These are phyloP conservation scores for Drosophila subobscura DNA, from an alignment of 1,140 invertebrate species.

Conservation along the genomic window DNA sequence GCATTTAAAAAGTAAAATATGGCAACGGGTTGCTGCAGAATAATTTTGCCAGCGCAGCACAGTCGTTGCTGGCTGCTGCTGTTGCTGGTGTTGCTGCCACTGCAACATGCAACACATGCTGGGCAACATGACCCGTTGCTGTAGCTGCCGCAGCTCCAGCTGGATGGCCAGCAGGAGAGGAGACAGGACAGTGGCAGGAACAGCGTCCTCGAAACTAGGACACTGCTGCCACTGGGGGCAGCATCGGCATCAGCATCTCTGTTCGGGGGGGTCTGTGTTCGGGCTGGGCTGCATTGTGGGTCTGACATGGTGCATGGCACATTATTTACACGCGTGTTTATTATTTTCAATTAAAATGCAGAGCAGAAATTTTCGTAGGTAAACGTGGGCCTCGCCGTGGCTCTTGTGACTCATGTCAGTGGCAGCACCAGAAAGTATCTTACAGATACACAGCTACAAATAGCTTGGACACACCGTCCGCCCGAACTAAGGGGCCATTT, in stretches of 20 bases:
- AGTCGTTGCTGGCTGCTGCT: constrained; percentile 2
- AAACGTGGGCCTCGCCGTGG: constrained; percentile 41
- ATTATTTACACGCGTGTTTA: constrained; percentile 80
- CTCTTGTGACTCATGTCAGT: constrained; percentile 51
- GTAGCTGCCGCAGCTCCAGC: constrained; percentile 42
- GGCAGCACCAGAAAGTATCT: constrained; percentile 49
- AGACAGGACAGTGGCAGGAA: constrained; percentile 16
- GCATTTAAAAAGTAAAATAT: constrained; percentile 81
- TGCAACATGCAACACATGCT: constrained; percentile 79
- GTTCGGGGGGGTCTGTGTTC: neutral
- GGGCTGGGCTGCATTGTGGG: constrained; percentile 30
- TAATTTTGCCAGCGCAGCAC: constrained; percentile 74
- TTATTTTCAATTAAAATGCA: constrained; percentile 80
- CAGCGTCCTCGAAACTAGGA: constrained; percentile 58
- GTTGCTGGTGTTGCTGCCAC: constrained; percentile 18
- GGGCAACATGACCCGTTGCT: constrained; percentile 67
- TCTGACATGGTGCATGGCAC: constrained; percentile 59
- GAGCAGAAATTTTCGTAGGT: constrained; percentile 64
- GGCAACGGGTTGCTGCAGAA: constrained; percentile 73
- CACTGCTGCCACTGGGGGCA: constrained; percentile 34
- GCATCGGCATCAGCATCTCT: neutral
- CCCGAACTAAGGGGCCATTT: constrained; percentile 57
- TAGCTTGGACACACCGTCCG: constrained; percentile 40
- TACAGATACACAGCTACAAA: constrained; percentile 55
- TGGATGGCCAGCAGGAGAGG: constrained; percentile 42